These are phyloP conservation scores for Patella depressa DNA, from an alignment of 2,888 invertebrate species.

Conservation along the genomic window DNA sequence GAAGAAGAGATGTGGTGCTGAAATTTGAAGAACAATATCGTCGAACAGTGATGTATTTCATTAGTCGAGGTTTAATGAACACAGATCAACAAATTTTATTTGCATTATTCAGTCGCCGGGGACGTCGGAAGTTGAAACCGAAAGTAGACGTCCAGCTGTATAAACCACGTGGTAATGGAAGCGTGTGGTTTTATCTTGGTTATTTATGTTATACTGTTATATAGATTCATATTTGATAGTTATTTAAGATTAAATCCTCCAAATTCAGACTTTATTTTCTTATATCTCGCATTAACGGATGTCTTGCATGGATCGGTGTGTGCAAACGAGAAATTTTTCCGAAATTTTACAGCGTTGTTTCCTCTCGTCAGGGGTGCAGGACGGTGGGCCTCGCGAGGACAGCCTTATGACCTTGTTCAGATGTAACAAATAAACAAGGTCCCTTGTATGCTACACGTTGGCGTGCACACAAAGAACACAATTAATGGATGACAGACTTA, in stretches of 20 bases:
- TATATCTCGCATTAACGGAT: neutral
- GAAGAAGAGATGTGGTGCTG: slow-evolving; percentile 21
- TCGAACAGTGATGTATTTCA: slow-evolving; percentile 35
- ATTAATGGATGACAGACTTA: too few relatives aligned
- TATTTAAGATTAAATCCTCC: too few relatives aligned
- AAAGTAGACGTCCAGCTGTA: slow-evolving; percentile 22
- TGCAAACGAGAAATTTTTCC: too few relatives aligned
- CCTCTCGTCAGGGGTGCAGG: too few relatives aligned
- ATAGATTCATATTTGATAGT: neutral
- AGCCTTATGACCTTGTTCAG: too few relatives aligned
- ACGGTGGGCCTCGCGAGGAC: too few relatives aligned
- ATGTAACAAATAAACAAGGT: too few relatives aligned
- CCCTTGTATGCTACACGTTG: too few relatives aligned
- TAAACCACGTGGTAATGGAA: neutral
- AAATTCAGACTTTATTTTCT: neutral
- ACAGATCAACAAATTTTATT: slow-evolving; percentile 43
- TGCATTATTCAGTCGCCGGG: slow-evolving; percentile 16
- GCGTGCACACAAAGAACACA: too few relatives aligned
- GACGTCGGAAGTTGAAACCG: slow-evolving; percentile 9
- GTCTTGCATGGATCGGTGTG: too few relatives aligned
- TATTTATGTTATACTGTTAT: slow-evolving; percentile 21
- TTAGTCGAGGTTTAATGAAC: slow-evolving; percentile 30
- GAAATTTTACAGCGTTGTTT: too few relatives aligned
- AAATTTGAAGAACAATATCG: slow-evolving; percentile 33
- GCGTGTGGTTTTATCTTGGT: slow-evolving; percentile 22